These are phyloP conservation scores for Eurois occulta DNA, from an alignment of 2,888 invertebrate genomes.

Conservation along the genomic window DNA sequence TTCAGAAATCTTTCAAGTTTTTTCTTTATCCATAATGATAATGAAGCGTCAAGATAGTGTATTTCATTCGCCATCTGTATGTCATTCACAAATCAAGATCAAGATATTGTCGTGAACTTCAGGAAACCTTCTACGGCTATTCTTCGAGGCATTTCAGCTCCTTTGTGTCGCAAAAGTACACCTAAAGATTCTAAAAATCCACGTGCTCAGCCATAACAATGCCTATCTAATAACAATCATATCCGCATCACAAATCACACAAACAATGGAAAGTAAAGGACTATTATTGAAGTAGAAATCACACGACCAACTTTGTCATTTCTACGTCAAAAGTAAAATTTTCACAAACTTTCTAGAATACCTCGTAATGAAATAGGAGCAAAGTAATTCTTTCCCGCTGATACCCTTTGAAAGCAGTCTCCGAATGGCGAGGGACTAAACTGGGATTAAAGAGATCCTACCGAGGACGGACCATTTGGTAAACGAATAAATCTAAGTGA, in stretches of 20 bases:
- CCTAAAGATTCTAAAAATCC: neutral
- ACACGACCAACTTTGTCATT: conserved; percentile 6
- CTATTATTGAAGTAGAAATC: conserved; percentile 6
- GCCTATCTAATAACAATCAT: neutral
- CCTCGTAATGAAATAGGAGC: conserved; percentile 10
- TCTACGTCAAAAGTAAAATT: neutral
- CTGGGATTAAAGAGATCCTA: conserved; percentile 18
- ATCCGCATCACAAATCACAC: conserved; percentile 1
- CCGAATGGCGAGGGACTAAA: neutral
- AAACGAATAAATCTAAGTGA: conserved; percentile 29
- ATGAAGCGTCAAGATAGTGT: conserved; percentile 16
- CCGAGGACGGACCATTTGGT: conserved; percentile 9
- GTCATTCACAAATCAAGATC: neutral
- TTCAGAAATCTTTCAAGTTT: neutral
- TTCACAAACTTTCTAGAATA: conserved; percentile 21
- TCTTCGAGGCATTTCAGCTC: neutral
- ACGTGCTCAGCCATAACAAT: neutral
- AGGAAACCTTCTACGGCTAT: neutral
- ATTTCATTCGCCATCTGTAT: conserved; percentile 4
- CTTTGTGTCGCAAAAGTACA: neutral
- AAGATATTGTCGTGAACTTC: neutral
- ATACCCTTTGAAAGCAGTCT: neutral
- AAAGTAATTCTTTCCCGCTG: neutral
- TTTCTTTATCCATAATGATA: conserved; percentile 29
- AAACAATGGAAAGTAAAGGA: conserved; percentile 15